A percentile compares a stretch with the other conserved stretches of the same genome.
Evolutionary conservation across 2,797 vertebrate species (phyloP).

Genomic region (Amazona finschi): DNA sequence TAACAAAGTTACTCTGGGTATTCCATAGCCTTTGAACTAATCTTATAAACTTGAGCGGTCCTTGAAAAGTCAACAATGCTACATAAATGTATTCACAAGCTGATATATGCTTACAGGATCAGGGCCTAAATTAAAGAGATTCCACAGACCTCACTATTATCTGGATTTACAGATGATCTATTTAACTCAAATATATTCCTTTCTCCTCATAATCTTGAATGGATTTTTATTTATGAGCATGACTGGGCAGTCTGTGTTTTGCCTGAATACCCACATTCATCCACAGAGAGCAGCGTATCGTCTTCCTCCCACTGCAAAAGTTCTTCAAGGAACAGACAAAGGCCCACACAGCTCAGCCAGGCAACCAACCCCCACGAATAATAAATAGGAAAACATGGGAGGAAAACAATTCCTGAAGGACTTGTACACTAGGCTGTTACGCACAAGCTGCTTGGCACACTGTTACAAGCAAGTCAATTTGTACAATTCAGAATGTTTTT

Average conservation of each 20-base stretch:
- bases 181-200: neutral
- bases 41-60: neutral
- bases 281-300: neutral
- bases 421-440: neutral
- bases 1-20: neutral
- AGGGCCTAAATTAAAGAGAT: neutral
- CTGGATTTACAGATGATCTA: neutral
- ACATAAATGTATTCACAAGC: neutral
- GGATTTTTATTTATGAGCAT: neutral
- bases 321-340: neutral
- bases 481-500: neutral
- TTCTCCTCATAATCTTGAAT: neutral
- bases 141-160: neutral
- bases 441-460: neutral
- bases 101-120: neutral
- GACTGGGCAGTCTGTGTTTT: neutral
- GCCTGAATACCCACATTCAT: neutral
- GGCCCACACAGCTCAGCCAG: neutral
- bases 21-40: neutral
- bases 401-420: neutral
- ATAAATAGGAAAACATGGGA: neutral
- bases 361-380: neutral
- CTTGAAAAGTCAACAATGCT: neutral
- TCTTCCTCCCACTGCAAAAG: neutral
- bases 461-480: neutral